Evolutionary conservation across 1,140 invertebrate genomes (phyloP).

Genomic region (Zaprionus vittiger): DNA sequence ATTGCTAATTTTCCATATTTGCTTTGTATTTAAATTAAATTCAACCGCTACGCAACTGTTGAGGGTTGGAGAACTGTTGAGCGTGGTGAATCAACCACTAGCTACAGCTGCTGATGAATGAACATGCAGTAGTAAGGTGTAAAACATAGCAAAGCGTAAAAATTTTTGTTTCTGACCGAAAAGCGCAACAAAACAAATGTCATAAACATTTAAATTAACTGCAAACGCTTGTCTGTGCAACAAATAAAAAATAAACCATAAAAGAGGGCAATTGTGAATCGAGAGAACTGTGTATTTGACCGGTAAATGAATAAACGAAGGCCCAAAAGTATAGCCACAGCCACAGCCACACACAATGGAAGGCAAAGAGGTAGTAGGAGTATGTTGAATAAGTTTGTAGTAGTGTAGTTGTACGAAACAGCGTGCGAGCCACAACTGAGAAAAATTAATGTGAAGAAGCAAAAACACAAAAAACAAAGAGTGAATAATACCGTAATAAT

Average conservation of each 20-base stretch:
- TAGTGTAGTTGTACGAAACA: slow-evolving; percentile 75
- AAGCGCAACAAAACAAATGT: slow-evolving; percentile 40
- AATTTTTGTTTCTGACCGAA: slow-evolving; percentile 33
- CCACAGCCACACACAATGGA: slow-evolving; percentile 43
- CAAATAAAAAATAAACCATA: background rate
- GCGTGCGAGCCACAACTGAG: slow-evolving; percentile 43
- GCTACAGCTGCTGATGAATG: slow-evolving; percentile 72
- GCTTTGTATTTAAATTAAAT: background rate
- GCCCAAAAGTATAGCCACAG: slow-evolving; percentile 39
- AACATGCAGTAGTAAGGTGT: slow-evolving; percentile 68
- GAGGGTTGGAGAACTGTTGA: slow-evolving; percentile 6
- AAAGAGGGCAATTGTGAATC: background rate
- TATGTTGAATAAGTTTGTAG: slow-evolving; percentile 65
- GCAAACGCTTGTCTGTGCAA: background rate
- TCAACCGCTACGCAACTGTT: slow-evolving; percentile 35
- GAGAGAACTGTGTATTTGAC: slow-evolving; percentile 21
- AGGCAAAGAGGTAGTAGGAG: slow-evolving; percentile 57
- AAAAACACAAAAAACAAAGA: slow-evolving; percentile 54
- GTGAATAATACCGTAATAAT: slow-evolving; percentile 35
- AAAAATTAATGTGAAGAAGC: slow-evolving; percentile 39
- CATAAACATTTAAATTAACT: slow-evolving; percentile 20
- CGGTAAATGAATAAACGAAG: slow-evolving; percentile 39
- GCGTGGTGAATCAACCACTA: slow-evolving; percentile 32
- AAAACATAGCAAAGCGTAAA: slow-evolving; percentile 66
- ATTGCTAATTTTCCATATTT: background rate